Evolutionary conservation across 2,113 vertebrate genomes (phyloP), one percentile per base, ranked within the genome.

Genomic region (Dicrurus megarhynchus): DNA sequence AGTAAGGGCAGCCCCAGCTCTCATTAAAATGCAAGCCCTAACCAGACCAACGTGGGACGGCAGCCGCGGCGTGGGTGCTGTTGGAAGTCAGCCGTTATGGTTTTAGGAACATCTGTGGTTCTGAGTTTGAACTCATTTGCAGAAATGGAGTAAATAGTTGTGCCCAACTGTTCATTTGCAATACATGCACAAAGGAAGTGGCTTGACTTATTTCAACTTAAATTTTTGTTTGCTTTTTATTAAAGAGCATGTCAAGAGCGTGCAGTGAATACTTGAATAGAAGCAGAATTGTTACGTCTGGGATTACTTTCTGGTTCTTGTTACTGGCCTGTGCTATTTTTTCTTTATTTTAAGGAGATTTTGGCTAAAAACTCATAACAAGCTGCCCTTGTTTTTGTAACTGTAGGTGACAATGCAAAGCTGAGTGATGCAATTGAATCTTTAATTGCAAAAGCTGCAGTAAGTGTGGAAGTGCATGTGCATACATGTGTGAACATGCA

Each of bases 41-140:
- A 35, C 23, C 41, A 60, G 65, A 63, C 42, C 46, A 44, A 12
- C 0, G 1, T 15, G 35, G 32, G 21, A 27, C 0, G 3, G 57
- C 59, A 49, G 68, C 35, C 28, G 1, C 23, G 46, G 80, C 10
- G 28, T 32, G 16, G 32, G 11, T 44, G 61, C 57, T 78, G 0
- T 18, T 86, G 33, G 55, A 65, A 70, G 23, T 50, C 37, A 41
- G 46, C 59, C 13, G 3, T 24, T 71, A 15, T 2, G 44, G 53
- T 39, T 82, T 77, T 49, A 42, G 41, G 59, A 76, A 50, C 20
- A 27, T 56, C 41, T 68, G 57, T 70, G 7, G 3, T 53, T 69
- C 59, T 55, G 18, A 64, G 39, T 44, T 65, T 39, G 46, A 92
- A 22, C 46, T 57, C 23, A 16, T 55, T 59, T 81, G 65, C 42